A percentile compares a stretch with the other conserved stretches of the same genome.
Conservation (phyloP, 1,140 invertebrate genomes). For the Scaptomyza montana region DNA sequence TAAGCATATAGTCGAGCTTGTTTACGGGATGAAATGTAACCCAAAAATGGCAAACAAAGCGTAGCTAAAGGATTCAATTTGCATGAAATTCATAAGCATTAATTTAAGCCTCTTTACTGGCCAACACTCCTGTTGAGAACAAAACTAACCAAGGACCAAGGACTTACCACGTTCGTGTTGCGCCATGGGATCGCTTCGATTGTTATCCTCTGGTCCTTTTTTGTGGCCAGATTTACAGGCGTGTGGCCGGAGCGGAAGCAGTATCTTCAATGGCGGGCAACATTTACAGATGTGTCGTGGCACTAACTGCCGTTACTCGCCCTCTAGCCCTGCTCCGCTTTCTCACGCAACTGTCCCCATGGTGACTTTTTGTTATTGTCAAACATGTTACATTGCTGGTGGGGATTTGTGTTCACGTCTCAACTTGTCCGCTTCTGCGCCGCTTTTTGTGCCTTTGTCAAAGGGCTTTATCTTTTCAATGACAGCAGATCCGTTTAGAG, state of each 20-base stretch:
- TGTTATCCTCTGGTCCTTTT: constrained; percentile 56
- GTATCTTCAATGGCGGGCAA: constrained; percentile 49
- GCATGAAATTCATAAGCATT: constrained; percentile 64
- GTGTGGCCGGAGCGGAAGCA: constrained; percentile 50
- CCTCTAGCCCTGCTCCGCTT: too few species aligned
- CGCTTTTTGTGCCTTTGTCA: constrained; percentile 57
- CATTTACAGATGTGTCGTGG: constrained; percentile 63
- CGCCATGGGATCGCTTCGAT: constrained; percentile 60
- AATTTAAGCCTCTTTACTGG: constrained; percentile 47
- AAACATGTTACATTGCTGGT: constrained; percentile 50
- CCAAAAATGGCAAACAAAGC: constrained; percentile 14
- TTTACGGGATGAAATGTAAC: background rate
- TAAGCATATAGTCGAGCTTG: constrained; percentile 11
- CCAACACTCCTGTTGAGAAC: constrained; percentile 2
- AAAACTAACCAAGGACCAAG: constrained; percentile 33
- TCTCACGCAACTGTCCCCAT: background rate
- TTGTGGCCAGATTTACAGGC: constrained; percentile 59
- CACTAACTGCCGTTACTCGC: background rate
- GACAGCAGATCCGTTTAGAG: constrained; percentile 61
- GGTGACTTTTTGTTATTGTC: constrained; percentile 50
- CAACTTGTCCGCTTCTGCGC: constrained; percentile 57
- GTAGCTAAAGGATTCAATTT: constrained; percentile 60
- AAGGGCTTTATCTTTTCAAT: constrained; percentile 74
- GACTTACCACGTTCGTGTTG: constrained; percentile 57
- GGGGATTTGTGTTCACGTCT: constrained; percentile 59